Conservation (phyloP, 1,140 invertebrate genomes). For the Drosophila malerkotliana region DNA sequence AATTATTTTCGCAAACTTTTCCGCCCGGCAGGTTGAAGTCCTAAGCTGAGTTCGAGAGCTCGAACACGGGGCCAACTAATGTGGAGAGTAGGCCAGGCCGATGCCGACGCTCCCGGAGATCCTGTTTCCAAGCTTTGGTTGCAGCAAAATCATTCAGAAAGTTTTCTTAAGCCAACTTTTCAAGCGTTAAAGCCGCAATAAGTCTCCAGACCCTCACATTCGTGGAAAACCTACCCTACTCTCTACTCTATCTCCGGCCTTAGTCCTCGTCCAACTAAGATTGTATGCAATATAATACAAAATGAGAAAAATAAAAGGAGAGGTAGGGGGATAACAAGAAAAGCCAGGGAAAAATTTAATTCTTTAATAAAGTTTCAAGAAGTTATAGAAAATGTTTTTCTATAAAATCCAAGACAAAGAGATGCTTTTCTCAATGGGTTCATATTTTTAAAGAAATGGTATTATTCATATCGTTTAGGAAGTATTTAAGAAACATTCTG, state of each 20-base stretch:
- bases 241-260: neutral
- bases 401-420: neutral
- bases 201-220: constrained; percentile 22
- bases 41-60: constrained; percentile 43
- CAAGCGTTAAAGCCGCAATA: constrained; percentile 66
- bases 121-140: constrained; percentile 25
- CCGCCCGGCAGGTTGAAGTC: constrained; percentile 18
- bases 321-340: too few species aligned
- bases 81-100: constrained; percentile 25
- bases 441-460: too few species aligned
- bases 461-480: neutral
- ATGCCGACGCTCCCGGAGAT: neutral
- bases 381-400: neutral
- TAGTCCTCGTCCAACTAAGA: constrained; percentile 46
- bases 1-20: constrained; percentile 39
- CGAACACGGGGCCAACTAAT: constrained; percentile 20
- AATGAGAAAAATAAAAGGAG: constrained; percentile 4
- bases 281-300: neutral
- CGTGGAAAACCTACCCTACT: constrained; percentile 16
- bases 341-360: neutral
- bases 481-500: neutral
- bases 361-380: neutral
- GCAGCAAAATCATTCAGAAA: constrained; percentile 56
- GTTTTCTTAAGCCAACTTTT: constrained; percentile 57
- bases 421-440: neutral